Conservation (phyloP, 2,797 vertebrate species). For the Eleutherodactylus coqui region DNA sequence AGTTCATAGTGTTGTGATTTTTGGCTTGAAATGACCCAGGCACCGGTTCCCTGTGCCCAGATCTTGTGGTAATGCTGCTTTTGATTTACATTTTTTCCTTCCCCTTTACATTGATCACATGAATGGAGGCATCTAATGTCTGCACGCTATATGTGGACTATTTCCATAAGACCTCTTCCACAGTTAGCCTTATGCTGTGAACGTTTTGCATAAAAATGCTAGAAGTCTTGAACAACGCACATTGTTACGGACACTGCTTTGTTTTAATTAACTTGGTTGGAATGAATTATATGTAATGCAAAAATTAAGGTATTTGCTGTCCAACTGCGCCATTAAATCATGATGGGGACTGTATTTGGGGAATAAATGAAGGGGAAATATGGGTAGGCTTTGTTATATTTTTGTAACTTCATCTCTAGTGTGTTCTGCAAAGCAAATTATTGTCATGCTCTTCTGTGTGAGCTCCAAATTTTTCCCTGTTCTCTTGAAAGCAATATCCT, state of each 20-base stretch:
- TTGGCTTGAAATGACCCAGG: no score
- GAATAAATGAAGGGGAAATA: not conserved
- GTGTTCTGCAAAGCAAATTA: constrained; percentile 28
- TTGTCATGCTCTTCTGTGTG: constrained; percentile 34
- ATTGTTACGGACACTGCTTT: constrained; percentile 48
- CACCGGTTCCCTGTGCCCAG: no score
- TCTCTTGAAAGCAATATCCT: constrained; percentile 58
- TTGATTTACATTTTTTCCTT: no score
- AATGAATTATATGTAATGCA: not conserved
- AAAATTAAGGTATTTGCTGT: not conserved
- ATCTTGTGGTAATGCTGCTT: no score
- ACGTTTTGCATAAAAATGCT: not conserved
- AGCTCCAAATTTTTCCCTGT: constrained; percentile 16
- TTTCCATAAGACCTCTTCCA: no score
- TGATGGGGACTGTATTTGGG: constrained; percentile 29
- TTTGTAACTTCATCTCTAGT: constrained; percentile 42
- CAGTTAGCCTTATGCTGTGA: not conserved
- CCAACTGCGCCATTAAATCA: not conserved
- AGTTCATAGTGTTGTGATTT: no score
- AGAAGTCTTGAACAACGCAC: not conserved
- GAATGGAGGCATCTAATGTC: not conserved
- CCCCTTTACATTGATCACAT: no score
- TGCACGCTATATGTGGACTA: not conserved
- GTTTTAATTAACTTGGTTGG: constrained; percentile 26
- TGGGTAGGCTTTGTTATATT: constrained; percentile 38